Evolutionary conservation across 2,888 invertebrate species (phyloP), one percentile per base, ranked within the genome.

Genomic region (Dolichopus griseipennis): DNA sequence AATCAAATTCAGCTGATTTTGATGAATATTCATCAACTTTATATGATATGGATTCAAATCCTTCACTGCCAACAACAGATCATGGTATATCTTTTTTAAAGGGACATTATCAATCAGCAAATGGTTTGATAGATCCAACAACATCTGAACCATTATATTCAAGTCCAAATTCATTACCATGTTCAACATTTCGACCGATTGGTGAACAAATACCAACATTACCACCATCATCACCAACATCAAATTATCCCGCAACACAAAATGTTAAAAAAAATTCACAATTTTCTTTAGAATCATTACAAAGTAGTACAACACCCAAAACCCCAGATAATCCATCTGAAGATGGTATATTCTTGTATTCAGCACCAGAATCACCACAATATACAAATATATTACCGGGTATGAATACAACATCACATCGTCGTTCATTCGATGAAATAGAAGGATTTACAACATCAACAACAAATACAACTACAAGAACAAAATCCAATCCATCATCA

Each of bases 221-320:
- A 33, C 27, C 15, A 27, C 4, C 27, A 21, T 3, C 63, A 63
- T 5, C 63, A 63, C 63, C 22, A 63, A 2, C 27, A 27, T 15
- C 4, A 10, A 78, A 79, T 3, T 79, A 75, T 1, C 75, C 80
- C 1, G 78, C 77, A 43, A 78, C 78, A 2, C 76, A 77, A 67
- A 78, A 75, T 70, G 72, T 76, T 15, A 78, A 78, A 68, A 79
- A 79, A 73, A 80, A 78, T 64, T 80, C 80, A 0, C 75, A 79
- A 33, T 80, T 79, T 71, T 81, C 80, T 0, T 70, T 80, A 70
- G 80, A 81, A 69, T 81, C 80, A 2, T 72, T 81, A 69, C 81
- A 81, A 64, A 81, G 80, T 66, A 80, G 79, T 68, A 76, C 76
- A 62, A 79, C 65, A 41, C 77, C 80, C 65, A 80, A 79, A 71